Evolutionary conservation across 30 jellyfish, hydroid and myxozoan species (phyloP).

Genomic region (Aurelia coerulea): DNA sequence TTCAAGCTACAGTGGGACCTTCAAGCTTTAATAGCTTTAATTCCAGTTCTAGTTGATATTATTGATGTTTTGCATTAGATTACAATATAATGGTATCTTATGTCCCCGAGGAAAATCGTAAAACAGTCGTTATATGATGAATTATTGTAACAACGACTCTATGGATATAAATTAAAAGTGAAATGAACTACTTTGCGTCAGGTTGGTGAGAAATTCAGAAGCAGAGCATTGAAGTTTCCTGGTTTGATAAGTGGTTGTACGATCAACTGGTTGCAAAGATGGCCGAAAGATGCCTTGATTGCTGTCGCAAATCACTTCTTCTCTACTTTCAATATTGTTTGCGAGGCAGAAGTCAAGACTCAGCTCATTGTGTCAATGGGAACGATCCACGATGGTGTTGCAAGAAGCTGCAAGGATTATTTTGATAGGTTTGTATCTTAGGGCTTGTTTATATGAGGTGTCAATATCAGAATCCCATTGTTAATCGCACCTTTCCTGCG

Average conservation of each 20-base stretch:
- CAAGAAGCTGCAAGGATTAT: conserved; percentile 65
- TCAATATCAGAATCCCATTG: too few species aligned
- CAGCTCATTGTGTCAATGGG: conserved; percentile 84
- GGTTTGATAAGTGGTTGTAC: conserved; percentile 92
- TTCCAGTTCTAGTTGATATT: too few species aligned
- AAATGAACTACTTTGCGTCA: background rate
- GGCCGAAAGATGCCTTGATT: conserved; percentile 91
- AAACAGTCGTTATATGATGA: too few species aligned
- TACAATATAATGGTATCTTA: too few species aligned
- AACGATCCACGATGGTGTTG: conserved; percentile 87
- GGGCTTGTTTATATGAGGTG: too few species aligned
- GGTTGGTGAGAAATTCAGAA: conserved; percentile 90
- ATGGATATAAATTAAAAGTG: too few species aligned
- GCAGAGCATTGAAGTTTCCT: conserved; percentile 84
- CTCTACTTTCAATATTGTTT: conserved; percentile 65
- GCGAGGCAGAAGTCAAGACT: conserved; percentile 68
- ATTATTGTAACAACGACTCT: too few species aligned
- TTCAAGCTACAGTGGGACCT: too few species aligned
- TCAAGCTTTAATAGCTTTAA: too few species aligned
- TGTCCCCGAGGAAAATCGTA: too few species aligned
- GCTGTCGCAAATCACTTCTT: conserved; percentile 85
- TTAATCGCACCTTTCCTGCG: too few species aligned
- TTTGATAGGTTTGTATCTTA: conserved; percentile 72
- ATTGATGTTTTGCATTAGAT: too few species aligned
- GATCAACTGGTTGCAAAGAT: conserved; percentile 86